These are phyloP conservation scores for Pseudomyrmex pallidus DNA, from an alignment of 1,140 invertebrate genomes.

Conservation along the genomic window DNA sequence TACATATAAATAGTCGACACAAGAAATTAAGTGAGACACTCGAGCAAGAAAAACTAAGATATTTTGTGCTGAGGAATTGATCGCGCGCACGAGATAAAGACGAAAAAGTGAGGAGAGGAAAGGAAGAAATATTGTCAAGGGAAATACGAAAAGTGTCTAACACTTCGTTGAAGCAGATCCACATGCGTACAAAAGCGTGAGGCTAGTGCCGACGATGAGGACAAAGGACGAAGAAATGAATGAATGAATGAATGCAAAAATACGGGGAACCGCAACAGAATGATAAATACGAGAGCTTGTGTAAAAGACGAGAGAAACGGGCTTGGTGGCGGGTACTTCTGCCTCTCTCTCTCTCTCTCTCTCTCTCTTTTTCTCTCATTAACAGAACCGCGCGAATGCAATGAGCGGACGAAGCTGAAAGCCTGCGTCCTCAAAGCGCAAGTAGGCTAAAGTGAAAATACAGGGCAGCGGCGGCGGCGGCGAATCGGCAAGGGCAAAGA, in stretches of 20 bases:
- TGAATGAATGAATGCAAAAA: slow-evolving; percentile 40
- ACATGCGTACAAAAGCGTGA: background rate
- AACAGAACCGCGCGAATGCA: slow-evolving; percentile 24
- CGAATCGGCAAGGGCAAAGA: slow-evolving; percentile 28
- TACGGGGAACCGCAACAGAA: slow-evolving; percentile 29
- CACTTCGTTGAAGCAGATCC: background rate
- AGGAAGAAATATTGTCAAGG: too few relatives aligned
- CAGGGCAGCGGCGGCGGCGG: slow-evolving; percentile 21
- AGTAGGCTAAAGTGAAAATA: slow-evolving; percentile 51
- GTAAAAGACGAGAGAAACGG: slow-evolving; percentile 4
- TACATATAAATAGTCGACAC: background rate
- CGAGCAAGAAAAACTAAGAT: background rate
- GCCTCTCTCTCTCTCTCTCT: background rate
- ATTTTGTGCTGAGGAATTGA: background rate
- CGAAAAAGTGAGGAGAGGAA: background rate
- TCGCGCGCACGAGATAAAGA: background rate
- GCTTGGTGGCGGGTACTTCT: slow-evolving; percentile 6
- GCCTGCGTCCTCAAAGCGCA: slow-evolving; percentile 26
- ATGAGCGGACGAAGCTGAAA: slow-evolving; percentile 45
- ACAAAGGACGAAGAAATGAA: slow-evolving; percentile 30
- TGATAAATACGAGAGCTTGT: slow-evolving; percentile 41
- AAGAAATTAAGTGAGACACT: background rate
- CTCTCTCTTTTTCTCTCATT: slow-evolving; percentile 23
- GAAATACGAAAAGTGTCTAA: background rate
- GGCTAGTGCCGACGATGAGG: background rate